Evolutionary conservation across 2,797 vertebrate genomes (phyloP).

Genomic region (Pempheris klunzingeri): DNA sequence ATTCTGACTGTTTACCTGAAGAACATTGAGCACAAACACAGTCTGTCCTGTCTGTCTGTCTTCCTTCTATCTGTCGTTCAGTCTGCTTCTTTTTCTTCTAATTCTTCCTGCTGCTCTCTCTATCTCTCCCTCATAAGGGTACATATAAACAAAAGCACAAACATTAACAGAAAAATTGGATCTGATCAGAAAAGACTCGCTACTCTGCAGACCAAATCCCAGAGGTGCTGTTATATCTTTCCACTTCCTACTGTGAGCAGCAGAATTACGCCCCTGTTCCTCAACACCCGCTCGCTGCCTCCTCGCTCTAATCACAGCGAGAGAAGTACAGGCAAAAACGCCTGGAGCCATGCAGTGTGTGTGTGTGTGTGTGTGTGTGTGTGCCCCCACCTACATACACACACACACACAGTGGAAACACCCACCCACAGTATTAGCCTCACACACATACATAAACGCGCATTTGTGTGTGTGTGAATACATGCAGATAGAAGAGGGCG

Average conservation of each 20-base stretch:
- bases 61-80: constrained; percentile 2
- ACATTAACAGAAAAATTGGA: constrained; percentile 67
- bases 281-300: constrained; percentile 68
- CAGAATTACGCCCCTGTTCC: constrained; percentile 69
- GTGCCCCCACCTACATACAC: constrained; percentile 60
- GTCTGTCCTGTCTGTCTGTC: constrained; percentile 14
- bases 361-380: constrained; percentile 38
- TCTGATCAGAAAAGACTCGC: constrained; percentile 66
- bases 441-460: constrained; percentile 44
- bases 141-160: constrained; percentile 66
- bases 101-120: constrained; percentile 15
- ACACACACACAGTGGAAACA: constrained; percentile 62
- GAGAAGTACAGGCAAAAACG: constrained; percentile 68
- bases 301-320: constrained; percentile 76
- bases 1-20: constrained; percentile 42
- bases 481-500: constrained; percentile 57
- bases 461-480: constrained; percentile 42
- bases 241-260: constrained; percentile 73
- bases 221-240: constrained; percentile 77
- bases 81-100: background rate
- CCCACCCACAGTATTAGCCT: constrained; percentile 59
- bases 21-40: constrained; percentile 18
- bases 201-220: constrained; percentile 69
- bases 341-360: constrained; percentile 65
- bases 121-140: constrained; percentile 24